Evolutionary conservation across 2,113 vertebrate genomes (phyloP), one percentile per base, ranked within the genome.

Genomic region (Apus apus): DNA sequence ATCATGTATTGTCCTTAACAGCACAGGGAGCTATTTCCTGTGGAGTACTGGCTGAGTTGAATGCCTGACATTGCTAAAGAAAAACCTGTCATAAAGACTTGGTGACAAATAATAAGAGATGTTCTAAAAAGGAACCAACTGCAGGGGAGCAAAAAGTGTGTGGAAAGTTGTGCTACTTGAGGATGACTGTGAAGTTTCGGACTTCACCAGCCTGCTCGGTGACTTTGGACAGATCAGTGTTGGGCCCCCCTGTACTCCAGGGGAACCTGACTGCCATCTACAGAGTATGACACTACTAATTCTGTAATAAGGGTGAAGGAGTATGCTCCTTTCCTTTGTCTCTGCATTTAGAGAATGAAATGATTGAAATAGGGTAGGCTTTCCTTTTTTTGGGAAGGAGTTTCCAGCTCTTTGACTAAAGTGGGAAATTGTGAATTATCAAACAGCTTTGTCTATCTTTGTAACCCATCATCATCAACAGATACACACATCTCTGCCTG

Each of bases 241-340:
- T 34, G 23, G 22, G 0, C 6, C 4, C 6, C 8, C 3, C 8
- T 0, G 0, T n/a, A 9, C 2, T 4, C 19, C 15, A 36, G 13
- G 32, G n/a, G 45, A 84, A 50, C 3, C 0, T 0, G 17, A 21
- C 5, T 73, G 9, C 13, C 29, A 14, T 23, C 15, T 68, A 15
- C 26, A 61, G 43, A 56, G 29, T 1, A 48, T 4, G 5, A 27
- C 8, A 29, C 2, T 57, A 6, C 15, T 71, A 56, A 79, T 43
- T 75, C 58, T 61, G 26, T 57, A 60, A 1, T 7, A 21, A 34
- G 5, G 7, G 4, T 64, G 29, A 71, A 64, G 7, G 9, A 62
- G 1, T 40, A 23, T 2, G 6, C 18, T 57, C 6, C 2, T 67
- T 8, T 60, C 16, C 29, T 19, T 82, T 76, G 18, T n/a, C 9